phyloP scores from a whole-genome alignment of 1,140 invertebrate genomes.

The Telenomus remus region DNA sequence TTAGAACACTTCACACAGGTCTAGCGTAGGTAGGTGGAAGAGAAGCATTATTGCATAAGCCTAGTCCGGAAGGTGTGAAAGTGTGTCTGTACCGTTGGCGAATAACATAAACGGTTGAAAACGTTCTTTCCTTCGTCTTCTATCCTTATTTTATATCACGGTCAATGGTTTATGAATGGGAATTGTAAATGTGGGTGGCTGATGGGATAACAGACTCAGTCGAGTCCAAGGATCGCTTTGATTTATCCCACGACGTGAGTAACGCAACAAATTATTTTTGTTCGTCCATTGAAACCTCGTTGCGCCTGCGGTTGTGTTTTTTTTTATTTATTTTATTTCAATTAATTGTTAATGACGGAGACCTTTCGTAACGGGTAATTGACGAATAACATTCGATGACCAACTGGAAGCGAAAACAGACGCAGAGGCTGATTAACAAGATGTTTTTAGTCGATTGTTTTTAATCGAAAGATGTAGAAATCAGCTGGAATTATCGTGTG shows the following conservation, averaged over 20 bases:
- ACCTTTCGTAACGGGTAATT: constrained; percentile 6
- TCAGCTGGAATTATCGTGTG: no score
- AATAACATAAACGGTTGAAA: neutral
- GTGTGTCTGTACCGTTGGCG: constrained; percentile 1
- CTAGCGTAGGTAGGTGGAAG: constrained; percentile 34
- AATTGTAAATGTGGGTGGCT: constrained; percentile 37
- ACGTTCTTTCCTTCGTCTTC: neutral
- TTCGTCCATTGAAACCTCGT: constrained; percentile 3
- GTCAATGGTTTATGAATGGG: constrained; percentile 38
- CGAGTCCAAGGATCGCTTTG: constrained; percentile 29
- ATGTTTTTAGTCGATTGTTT: neutral
- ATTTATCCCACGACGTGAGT: constrained; percentile 23
- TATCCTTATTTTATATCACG: constrained; percentile 33
- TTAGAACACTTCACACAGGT: constrained; percentile 50
- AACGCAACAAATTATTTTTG: constrained; percentile 19
- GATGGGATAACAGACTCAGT: constrained; percentile 12
- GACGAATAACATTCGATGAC: neutral
- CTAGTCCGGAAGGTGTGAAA: constrained; percentile 10
- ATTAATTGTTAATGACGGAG: constrained; percentile 7
- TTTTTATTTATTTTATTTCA: constrained; percentile 2
- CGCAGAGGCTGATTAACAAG: neutral
- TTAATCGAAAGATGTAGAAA: no score
- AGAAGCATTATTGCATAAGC: constrained; percentile 40
- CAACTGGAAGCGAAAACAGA: no score
- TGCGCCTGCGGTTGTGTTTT: neutral